These are phyloP conservation scores for Hemiscyllium ocellatum DNA, from an alignment of 2,113 vertebrate genomes.

Conservation along the genomic window DNA sequence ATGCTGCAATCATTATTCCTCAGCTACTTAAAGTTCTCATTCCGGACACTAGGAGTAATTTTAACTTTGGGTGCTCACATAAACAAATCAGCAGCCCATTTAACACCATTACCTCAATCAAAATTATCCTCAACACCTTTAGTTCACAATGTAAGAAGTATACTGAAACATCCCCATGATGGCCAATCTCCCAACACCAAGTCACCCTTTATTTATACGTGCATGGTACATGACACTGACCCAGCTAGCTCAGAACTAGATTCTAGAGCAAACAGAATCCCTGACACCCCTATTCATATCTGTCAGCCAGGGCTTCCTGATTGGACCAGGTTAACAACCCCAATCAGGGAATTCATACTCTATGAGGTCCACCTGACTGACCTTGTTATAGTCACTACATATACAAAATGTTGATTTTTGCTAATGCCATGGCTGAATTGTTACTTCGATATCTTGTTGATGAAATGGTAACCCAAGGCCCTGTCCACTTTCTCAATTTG, in stretches of 20 bases:
- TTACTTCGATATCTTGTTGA: not conserved
- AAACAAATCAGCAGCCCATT: not conserved
- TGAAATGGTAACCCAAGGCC: not conserved
- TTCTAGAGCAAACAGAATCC: no score
- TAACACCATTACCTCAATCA: not conserved
- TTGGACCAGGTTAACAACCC: no score
- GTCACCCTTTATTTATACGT: no score
- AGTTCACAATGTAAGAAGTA: no score
- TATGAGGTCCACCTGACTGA: no score
- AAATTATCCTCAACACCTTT: not conserved
- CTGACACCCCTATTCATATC: no score
- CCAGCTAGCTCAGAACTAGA: not conserved
- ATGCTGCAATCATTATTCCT: not conserved
- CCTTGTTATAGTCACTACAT: no score
- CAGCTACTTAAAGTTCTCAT: not conserved
- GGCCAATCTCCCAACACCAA: no score
- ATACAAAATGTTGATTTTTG: not conserved
- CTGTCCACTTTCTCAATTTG: not conserved
- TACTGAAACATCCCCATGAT: no score
- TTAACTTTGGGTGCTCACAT: not conserved
- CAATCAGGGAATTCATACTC: no score
- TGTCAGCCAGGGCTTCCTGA: no score
- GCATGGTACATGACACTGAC: no score
- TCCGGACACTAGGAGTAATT: not conserved
- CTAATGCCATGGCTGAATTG: not conserved